Conservation (phyloP, 2,113 vertebrate genomes). For the Semicossyphus pulcher region DNA sequence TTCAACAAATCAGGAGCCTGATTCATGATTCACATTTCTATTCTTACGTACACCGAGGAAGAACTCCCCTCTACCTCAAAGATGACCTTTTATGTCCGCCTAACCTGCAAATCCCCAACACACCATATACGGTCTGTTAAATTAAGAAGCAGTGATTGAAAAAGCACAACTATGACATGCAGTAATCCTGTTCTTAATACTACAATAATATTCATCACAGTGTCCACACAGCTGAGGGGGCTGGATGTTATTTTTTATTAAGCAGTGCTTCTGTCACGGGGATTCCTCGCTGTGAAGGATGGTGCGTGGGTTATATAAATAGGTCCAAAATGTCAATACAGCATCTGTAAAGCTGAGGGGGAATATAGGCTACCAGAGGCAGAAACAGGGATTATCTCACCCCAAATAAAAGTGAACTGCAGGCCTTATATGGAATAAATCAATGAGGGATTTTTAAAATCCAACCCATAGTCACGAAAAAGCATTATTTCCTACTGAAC, state of each 20-base stretch:
- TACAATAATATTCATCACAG: not conserved
- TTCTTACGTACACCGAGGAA: not conserved
- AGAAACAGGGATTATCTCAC: constrained; percentile 63
- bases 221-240: constrained; percentile 5
- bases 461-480: not conserved
- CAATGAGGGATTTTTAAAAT: constrained; percentile 35
- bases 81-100: constrained; percentile 2
- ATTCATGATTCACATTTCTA: not conserved
- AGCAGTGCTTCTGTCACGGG: constrained; percentile 10
- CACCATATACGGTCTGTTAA: not conserved
- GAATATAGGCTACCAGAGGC: constrained; percentile 6
- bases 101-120: not conserved
- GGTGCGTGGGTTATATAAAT: constrained; percentile 56
- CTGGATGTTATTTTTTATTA: constrained; percentile 1
- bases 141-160: not conserved
- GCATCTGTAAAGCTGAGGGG: constrained; percentile 8
- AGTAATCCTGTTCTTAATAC: not conserved
- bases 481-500: not conserved
- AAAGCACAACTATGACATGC: not conserved
- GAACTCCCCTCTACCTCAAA: not conserved
- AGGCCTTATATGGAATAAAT: constrained; percentile 46
- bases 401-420: constrained; percentile 50
- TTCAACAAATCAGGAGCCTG: not conserved
- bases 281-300: constrained; percentile 35
- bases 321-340: constrained; percentile 45